Evolutionary conservation across 2,113 vertebrate species (phyloP).

Genomic region (Misgurnus mizolepis): DNA sequence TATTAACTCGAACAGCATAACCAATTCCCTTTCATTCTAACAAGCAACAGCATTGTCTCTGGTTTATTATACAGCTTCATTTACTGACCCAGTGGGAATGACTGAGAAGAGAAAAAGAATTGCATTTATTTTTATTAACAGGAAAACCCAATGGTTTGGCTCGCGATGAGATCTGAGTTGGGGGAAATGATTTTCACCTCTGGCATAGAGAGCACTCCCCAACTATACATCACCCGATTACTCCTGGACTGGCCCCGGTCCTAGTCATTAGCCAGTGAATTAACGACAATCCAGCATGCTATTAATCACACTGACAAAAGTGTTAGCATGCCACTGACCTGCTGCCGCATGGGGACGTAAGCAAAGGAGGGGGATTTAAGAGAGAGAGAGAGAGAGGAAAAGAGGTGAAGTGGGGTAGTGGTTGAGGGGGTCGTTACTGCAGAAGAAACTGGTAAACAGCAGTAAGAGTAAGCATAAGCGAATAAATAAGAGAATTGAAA

Average conservation of each 20-base stretch:
- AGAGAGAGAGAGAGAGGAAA: constrained; percentile 1
- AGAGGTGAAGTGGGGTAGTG: constrained; percentile 38
- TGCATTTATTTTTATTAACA: constrained; percentile 96
- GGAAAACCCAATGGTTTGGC: constrained; percentile 85
- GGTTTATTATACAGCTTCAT: constrained; percentile 72
- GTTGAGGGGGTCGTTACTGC: constrained; percentile 22
- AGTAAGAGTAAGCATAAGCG: constrained; percentile 2
- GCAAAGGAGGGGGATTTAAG: constrained; percentile 46
- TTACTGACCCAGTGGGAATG: constrained; percentile 76
- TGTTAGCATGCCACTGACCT: constrained; percentile 84
- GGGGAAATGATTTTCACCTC: constrained; percentile 98
- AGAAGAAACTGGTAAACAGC: constrained; percentile 33
- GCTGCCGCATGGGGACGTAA: constrained; percentile 76
- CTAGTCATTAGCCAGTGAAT: constrained; percentile 99
- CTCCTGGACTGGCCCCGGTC: constrained; percentile 82
- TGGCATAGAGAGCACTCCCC: constrained; percentile 88
- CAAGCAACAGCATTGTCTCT: constrained; percentile 29
- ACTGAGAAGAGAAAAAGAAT: constrained; percentile 67
- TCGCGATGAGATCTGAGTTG: constrained; percentile 90
- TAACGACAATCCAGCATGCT: constrained; percentile 91
- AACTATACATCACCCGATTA: constrained; percentile 98
- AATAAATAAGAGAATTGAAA: constrained; percentile 19
- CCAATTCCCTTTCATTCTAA: not conserved
- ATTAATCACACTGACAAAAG: constrained; percentile 99
- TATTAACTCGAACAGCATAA: constrained; percentile 47